Base-by-base conservation (phyloP, 2,113 vertebrate species). In the Prolemur simus region DNA sequence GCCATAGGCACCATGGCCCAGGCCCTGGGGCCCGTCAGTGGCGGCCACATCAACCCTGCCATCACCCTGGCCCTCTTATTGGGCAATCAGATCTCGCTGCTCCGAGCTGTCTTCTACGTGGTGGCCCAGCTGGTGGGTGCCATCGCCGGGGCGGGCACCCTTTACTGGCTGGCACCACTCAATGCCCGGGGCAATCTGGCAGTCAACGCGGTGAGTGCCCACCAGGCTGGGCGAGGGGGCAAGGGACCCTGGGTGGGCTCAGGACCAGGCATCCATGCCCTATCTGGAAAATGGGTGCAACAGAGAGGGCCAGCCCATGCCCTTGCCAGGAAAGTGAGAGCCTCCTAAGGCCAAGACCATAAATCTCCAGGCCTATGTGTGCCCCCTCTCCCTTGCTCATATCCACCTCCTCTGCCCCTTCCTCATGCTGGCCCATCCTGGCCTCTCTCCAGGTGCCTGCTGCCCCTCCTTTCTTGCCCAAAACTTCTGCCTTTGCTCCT, bases 11-110 rank as follows among this genome's bases (percentile, higher is more conserved):
- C 98, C 0, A 11, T 99, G 97, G 99, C 98, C 52, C 99, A 99
- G 71, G 97, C 98, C 0, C 97, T 99, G 2, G 99, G 99, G 12
- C 99, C 98, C 3, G 97, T 99, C 94, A 99, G 99, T 0, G 99
- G 99, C 0, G 99, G 98, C 39, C 99, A 99, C 97, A 98, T 99
- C 94, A 99, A 99, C 97, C 99, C 99, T 0, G 99, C 99, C 0
- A 98, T 99, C 37, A 99, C 99, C 54, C 96, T 99, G 39, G 99
- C 99, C 68, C 98, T 99, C 96, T 96, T 99, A 0, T 95, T 99
- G 0, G 99, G 98, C 56, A 99, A 99, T 94, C 99, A 99, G 96
- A 99, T 99, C 96, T 99, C 98, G 1, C 95, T 99, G 91, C 97
- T 98, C 9, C 98, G 99, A 18, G 97, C 97, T 0, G 7, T 97